Evolutionary conservation across 1,140 invertebrate genomes (phyloP).

Genomic region (Drusus annulatus): DNA sequence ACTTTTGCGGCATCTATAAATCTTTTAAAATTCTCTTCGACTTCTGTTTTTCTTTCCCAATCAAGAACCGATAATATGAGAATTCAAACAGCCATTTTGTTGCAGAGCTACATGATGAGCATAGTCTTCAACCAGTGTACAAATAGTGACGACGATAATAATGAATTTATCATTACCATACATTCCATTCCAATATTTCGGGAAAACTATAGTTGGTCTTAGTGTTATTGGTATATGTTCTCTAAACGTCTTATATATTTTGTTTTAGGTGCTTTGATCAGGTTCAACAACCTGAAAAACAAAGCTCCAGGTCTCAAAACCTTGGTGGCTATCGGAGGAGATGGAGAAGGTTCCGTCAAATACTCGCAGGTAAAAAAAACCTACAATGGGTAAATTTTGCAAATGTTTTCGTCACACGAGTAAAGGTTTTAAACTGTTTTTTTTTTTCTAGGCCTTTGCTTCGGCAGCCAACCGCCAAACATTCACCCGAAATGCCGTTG

Average conservation of each 20-base stretch:
- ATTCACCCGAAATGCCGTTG: constrained; percentile 75
- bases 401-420: neutral
- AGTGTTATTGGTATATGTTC: no score
- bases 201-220: no score
- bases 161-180: no score
- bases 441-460: no score
- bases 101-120: no score
- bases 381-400: neutral
- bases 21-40: no score
- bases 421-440: no score
- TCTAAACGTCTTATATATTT: neutral
- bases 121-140: no score
- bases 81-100: no score
- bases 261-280: constrained; percentile 44
- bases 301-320: constrained; percentile 77
- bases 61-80: no score
- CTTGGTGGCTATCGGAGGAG: constrained; percentile 83
- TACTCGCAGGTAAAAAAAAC: constrained; percentile 71
- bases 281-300: constrained; percentile 47
- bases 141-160: no score
- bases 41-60: neutral
- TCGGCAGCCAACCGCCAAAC: constrained; percentile 38
- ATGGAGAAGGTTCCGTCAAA: constrained; percentile 81
- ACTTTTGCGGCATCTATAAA: neutral
- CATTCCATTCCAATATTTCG: no score